Percentiles rank a stretch among this genome's conserved stretches.
Evolutionary conservation across 2,113 vertebrate genomes (phyloP).

Genomic region (Cnemophilus loriae): DNA sequence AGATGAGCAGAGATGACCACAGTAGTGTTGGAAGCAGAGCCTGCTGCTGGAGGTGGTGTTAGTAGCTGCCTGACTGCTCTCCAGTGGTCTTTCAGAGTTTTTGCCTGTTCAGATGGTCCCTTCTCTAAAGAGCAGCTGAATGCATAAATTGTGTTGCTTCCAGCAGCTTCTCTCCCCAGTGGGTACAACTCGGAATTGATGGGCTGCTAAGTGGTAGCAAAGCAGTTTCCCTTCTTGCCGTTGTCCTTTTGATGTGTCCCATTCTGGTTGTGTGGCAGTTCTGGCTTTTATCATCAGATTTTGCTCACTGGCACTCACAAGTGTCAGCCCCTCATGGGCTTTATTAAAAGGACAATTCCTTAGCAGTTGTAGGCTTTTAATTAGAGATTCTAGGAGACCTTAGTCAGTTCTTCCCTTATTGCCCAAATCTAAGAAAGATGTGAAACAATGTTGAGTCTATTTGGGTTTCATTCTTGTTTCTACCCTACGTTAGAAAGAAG

Average conservation of each 20-base stretch:
- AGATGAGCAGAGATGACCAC: not conserved
- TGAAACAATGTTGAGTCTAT: not conserved
- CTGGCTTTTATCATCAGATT: not conserved
- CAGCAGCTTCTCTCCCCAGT: not conserved
- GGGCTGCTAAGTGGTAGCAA: not conserved
- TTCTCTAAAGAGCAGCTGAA: slow-evolving; percentile 11
- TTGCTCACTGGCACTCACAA: not conserved
- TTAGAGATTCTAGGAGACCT: not conserved
- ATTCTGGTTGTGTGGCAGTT: not conserved
- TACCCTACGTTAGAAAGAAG: not conserved
- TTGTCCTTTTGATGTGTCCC: not conserved
- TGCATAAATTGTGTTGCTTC: not conserved
- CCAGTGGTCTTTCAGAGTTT: not conserved
- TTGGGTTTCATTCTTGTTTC: not conserved
- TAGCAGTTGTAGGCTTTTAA: not conserved
- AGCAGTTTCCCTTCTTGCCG: not conserved
- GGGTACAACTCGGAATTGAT: not conserved
- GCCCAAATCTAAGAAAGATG: not conserved
- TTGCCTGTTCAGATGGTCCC: not conserved
- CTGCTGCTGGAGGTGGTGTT: not conserved
- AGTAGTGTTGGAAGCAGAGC: not conserved
- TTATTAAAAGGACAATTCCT: not conserved
- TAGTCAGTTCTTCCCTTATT: not conserved
- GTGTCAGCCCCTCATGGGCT: accelerated
- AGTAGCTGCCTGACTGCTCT: not conserved